These are phyloP conservation scores for Ianthella basta DNA, from an alignment of 37 sponge, comb jelly and placozoan genomes.

Conservation along the genomic window DNA sequence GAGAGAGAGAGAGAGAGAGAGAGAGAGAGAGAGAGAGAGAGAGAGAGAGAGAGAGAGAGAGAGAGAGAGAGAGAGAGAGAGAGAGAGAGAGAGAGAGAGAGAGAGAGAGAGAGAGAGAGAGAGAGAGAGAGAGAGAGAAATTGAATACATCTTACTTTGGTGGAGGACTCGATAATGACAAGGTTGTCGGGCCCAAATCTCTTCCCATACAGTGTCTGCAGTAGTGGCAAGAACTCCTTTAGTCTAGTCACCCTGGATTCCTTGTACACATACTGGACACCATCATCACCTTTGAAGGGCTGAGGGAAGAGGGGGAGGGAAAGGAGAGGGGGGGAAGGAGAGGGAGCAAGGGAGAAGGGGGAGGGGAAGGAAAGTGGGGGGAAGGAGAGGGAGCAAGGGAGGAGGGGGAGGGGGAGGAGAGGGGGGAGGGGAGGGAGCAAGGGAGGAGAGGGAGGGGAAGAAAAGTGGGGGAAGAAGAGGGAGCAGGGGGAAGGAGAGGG, in stretches of 20 bases:
- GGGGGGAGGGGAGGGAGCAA: no score
- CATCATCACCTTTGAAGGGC: slow-evolving; percentile 84
- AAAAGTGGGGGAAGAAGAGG: no score
- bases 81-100: slow-evolving; percentile 43
- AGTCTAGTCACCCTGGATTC: slow-evolving; percentile 89
- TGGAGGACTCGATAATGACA: slow-evolving; percentile 81
- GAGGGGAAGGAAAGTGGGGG: no score
- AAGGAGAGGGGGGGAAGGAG: background rate
- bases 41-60: slow-evolving; percentile 25
- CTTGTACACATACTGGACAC: slow-evolving; percentile 86
- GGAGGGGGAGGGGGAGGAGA: no score
- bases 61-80: background rate
- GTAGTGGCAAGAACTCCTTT: slow-evolving; percentile 63
- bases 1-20: slow-evolving; percentile 17
- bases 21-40: slow-evolving; percentile 32
- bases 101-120: slow-evolving; percentile 35
- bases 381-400: no score
- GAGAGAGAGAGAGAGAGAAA: background rate
- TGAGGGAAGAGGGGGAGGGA: background rate
- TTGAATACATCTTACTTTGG: slow-evolving; percentile 48
- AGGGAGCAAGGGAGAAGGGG: no score
- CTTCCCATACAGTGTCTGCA: slow-evolving; percentile 73
- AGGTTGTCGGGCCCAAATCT: slow-evolving; percentile 64
- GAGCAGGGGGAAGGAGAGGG: no score
- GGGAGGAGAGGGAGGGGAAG: no score